phyloP scores from a whole-genome alignment of 2,797 vertebrate genomes.

The Meda fulgida region DNA sequence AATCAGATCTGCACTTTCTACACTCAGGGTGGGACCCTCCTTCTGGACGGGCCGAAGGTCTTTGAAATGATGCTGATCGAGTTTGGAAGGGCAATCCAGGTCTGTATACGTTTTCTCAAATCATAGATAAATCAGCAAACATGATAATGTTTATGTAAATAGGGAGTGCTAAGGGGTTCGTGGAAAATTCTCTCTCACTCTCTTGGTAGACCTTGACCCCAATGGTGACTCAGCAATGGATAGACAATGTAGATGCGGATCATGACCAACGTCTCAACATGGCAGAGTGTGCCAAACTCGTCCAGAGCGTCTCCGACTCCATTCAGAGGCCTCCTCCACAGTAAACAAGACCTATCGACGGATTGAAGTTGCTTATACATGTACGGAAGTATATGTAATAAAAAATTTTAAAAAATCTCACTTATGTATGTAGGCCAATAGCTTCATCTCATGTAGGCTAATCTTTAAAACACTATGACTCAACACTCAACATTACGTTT shows the following conservation, averaged over 20 bases:
- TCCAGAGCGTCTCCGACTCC: conserved; percentile 12
- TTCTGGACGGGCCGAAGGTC: conserved; percentile 8
- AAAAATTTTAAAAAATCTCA: neutral
- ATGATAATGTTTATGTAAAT: neutral
- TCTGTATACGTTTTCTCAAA: conserved; percentile 23
- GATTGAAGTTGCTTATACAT: neutral
- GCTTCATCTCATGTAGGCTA: neutral
- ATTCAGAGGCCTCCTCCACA: neutral
- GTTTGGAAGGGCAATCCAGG: conserved; percentile 36
- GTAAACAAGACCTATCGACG: neutral
- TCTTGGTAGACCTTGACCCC: conserved; percentile 25
- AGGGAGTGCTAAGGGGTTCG: neutral
- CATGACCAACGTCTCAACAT: conserved; percentile 27
- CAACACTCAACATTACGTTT: neutral
- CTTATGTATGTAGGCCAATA: neutral
- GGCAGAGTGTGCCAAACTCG: conserved; percentile 37
- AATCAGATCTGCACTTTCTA: conserved; percentile 42
- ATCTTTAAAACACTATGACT: neutral
- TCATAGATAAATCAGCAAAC: neutral
- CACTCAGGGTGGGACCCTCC: conserved; percentile 28
- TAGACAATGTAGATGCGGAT: conserved; percentile 19
- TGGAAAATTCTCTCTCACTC: conserved; percentile 12
- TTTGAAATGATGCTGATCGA: conserved; percentile 36
- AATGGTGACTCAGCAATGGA: conserved; percentile 4
- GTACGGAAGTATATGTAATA: neutral